These are phyloP conservation scores for Notarius lentiginosus DNA, from an alignment of 2,113 vertebrate genomes.

Conservation along the genomic window DNA sequence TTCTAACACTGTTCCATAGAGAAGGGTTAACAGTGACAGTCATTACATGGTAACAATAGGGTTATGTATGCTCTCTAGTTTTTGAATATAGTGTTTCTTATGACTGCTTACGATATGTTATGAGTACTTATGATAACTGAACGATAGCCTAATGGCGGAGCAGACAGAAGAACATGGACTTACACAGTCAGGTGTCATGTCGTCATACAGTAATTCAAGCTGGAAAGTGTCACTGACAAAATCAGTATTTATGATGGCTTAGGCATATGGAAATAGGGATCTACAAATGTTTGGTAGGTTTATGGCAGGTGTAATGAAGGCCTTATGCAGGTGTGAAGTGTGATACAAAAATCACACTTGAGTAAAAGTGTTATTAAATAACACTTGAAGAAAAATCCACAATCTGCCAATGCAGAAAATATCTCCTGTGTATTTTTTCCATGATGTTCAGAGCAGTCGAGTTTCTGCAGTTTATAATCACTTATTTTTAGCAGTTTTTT, in stretches of 20 bases:
- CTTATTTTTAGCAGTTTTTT: constrained; percentile 11
- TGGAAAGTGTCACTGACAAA: neutral
- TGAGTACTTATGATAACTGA: no score
- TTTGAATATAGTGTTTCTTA: neutral
- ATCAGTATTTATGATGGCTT: neutral
- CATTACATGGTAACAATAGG: neutral
- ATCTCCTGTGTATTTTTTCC: neutral
- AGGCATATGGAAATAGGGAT: neutral
- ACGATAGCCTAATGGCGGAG: no score
- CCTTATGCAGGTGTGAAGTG: neutral
- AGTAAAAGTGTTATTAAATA: neutral
- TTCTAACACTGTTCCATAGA: neutral
- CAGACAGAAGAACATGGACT: neutral
- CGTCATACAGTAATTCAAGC: neutral
- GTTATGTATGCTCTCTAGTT: neutral
- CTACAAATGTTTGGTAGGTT: neutral
- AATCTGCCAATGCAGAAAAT: neutral
- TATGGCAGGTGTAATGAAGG: neutral
- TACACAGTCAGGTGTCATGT: neutral
- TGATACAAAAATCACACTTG: neutral
- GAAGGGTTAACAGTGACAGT: neutral
- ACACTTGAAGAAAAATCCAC: neutral
- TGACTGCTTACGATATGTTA: neutral
- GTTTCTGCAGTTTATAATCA: constrained; percentile 31
- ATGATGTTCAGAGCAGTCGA: neutral